phyloP scores from a whole-genome alignment of 2,113 vertebrate species.

The Pelusios castaneus region DNA sequence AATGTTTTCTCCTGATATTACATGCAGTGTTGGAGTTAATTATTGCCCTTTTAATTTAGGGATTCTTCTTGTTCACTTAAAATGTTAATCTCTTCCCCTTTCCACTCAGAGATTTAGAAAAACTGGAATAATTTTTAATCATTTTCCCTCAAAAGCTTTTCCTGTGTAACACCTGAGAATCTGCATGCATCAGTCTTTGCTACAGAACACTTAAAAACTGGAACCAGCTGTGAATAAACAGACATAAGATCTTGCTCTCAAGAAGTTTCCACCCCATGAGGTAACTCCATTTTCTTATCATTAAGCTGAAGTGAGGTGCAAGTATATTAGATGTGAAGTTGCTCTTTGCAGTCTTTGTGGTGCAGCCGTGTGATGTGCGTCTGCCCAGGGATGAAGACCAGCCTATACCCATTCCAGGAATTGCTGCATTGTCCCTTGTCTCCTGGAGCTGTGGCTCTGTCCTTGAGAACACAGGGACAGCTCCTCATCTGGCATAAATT shows the following conservation, averaged over 20 bases:
- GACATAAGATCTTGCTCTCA: conserved; percentile 35
- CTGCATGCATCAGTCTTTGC: neutral
- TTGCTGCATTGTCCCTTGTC: too few relatives aligned
- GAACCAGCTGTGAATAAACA: conserved; percentile 4
- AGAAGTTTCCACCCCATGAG: conserved; percentile 16
- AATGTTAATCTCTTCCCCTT: conserved; percentile 44
- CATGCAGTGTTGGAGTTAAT: conserved; percentile 57
- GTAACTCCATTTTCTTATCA: neutral
- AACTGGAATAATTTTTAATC: neutral
- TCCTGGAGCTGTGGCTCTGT: neutral
- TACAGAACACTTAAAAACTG: conserved; percentile 7
- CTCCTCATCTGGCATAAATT: too few relatives aligned
- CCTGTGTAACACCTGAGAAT: neutral
- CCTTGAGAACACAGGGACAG: too few relatives aligned
- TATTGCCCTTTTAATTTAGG: conserved; percentile 42
- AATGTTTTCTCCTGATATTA: conserved; percentile 71
- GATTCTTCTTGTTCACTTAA: conserved; percentile 38
- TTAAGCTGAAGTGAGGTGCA: conserved; percentile 23
- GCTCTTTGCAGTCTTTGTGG: rapidly evolving
- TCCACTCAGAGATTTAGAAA: conserved; percentile 3
- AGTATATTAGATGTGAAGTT: neutral
- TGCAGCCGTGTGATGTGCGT: neutral
- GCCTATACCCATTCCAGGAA: too few relatives aligned
- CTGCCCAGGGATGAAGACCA: too few relatives aligned
- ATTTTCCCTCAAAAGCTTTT: neutral